Percentiles rank a stretch among this genome's conserved stretches.
These are phyloP conservation scores for Sesamia inferens DNA, from an alignment of 2,888 invertebrate species.

Conservation along the genomic window DNA sequence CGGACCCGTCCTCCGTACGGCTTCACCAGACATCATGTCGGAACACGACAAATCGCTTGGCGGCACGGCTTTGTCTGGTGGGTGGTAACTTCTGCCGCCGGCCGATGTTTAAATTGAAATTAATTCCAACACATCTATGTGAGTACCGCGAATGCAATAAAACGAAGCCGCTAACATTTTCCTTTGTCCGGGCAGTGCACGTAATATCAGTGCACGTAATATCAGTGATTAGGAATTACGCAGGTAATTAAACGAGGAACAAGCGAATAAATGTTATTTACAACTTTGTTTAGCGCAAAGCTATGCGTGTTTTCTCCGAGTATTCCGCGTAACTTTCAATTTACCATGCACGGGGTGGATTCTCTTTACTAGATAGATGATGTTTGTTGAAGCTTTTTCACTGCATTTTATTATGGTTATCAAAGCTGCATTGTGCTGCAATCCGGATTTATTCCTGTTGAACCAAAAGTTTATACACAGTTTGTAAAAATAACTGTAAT, in stretches of 20 bases:
- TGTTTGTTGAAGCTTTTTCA: constrained; percentile 38
- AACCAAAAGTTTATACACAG: neutral
- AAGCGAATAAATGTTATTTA: constrained; percentile 61
- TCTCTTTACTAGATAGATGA: constrained; percentile 60
- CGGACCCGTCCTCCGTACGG: too few relatives aligned
- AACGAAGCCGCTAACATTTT: constrained; percentile 25
- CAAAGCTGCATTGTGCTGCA: constrained; percentile 1
- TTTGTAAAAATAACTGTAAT: constrained; percentile 1
- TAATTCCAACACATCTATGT: neutral
- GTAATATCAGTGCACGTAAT: constrained; percentile 38
- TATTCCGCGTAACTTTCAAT: constrained; percentile 66
- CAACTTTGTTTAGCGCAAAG: constrained; percentile 52
- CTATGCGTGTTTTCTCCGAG: constrained; percentile 54
- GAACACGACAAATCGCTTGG: too few relatives aligned
- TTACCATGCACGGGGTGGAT: constrained; percentile 56
- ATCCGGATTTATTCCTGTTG: neutral
- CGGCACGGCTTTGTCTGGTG: too few relatives aligned
- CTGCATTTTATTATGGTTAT: constrained; percentile 50
- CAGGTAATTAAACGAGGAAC: constrained; percentile 47
- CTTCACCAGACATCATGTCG: too few relatives aligned
- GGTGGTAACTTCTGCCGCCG: too few relatives aligned
- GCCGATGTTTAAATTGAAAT: too few relatives aligned
- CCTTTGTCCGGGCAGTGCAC: constrained; percentile 15
- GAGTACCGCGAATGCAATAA: constrained; percentile 13
- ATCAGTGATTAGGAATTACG: constrained; percentile 56